Evolutionary conservation across 2,888 invertebrate genomes (phyloP), one percentile per base, ranked within the genome.

Genomic region (Campaea margaritaria): DNA sequence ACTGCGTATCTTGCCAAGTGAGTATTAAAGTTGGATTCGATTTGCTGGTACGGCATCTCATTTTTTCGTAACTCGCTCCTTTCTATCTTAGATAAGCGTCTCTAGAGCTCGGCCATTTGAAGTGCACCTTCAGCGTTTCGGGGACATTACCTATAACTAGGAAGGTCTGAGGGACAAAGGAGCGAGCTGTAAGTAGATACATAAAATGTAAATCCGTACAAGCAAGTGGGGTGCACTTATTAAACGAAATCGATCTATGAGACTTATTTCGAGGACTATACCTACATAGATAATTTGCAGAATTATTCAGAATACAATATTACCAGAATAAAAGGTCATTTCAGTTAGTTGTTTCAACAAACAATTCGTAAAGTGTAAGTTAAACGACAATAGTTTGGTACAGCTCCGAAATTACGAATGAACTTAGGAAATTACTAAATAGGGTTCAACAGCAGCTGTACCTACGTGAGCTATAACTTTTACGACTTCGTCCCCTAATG

Each of bases 1-100:
- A 93, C 97, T 52, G 96, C 97, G 0, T 98, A 98, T 87, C 93
- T 98, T 51, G 96, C 97, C n/a, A 94, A 93, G 91, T 95, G 82
- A 68, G 81, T 78, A 27, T 5, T 21, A 21, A 21, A 21, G 21
- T 21, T 21, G 21, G 21, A 21, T 5, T 5, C 21, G 2, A 21
- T 21, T 21, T 21, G 21, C 21, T 21, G 3, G 2, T 21, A 3
- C 27, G n/a, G 36, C n/a, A n/a, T n/a, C n/a, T n/a, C n/a, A n/a
- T 15, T 10, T n/a, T 45, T 28, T 14, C 9, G 12, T 38, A 28
- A 27, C 15, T 46, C 13, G 11, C n/a, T 13, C n/a, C 44, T 27
- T 44, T 43, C 43, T 21, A 14, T 2, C 7, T 13, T 15, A 42
- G 7, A n/a, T 15, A 16, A 11, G 42, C 15, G n/a, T 16, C 16